Evolutionary conservation across 2,113 vertebrate genomes (phyloP), one percentile per base, ranked within the genome.

Genomic region (Gadus chalcogrammus): DNA sequence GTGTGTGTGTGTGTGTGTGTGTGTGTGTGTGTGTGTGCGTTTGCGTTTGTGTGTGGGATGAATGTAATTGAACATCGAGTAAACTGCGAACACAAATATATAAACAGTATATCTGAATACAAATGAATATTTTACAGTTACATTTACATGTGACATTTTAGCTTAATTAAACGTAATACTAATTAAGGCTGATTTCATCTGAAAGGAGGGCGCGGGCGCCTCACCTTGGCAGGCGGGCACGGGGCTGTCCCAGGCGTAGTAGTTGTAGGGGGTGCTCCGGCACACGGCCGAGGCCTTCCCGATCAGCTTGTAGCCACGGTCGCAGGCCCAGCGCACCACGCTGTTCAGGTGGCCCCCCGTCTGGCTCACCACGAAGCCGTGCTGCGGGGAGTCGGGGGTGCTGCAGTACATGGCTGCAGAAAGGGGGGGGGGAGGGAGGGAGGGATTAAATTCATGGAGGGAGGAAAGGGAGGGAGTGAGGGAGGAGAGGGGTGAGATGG

Each of bases 221-320:
- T 70, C 85, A 99, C 97, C 97, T 94, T 98, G 97, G 84, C 97
- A 98, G 3, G 96, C 96, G 3, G 96, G 97, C 4, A 98, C 95
- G 0, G 95, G 94, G 0, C 91, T 85, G 76, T 98, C 95, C 97
- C 97, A 99, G 0, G 93, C 77, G 24, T 94, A 94, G 79, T 93
- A 96, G 1, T 94, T 95, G 62, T 94, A 88, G 12, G 92, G 76
- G 80, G 94, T 94, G 81, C 92, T 98, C 79, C 91, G 93, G 85
- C 97, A 99, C 3, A 94, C 91, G 17, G 96, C 96, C 18, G 91
- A 93, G 56, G 90, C 93, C 78, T 96, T 97, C 16, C 97, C 97
- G 3, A 99, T 84, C 6, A 99, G 94, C 62, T 95, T 92, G 87
- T 96, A 99, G 24, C 97, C 97, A 35, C 95, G 91, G 59, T 99